phyloP scores from a whole-genome alignment of 2,888 invertebrate species.

The Eupithecia abbreviata region DNA sequence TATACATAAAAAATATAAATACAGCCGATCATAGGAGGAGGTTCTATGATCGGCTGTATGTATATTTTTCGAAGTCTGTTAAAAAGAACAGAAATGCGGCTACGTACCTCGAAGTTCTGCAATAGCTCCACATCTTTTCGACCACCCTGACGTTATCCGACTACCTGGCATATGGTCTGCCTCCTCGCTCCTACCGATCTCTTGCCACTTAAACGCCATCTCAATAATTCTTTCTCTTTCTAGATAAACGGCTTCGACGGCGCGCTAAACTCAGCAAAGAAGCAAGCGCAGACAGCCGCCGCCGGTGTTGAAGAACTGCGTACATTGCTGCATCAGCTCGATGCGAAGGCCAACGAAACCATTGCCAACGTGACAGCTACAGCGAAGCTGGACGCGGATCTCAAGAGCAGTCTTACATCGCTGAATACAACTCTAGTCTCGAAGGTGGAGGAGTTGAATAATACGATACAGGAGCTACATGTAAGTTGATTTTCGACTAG shows the following conservation, averaged over 20 bases:
- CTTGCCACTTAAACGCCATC: neutral
- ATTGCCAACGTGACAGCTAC: constrained; percentile 66
- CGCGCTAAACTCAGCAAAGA: constrained; percentile 66
- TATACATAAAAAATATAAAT: too few species aligned
- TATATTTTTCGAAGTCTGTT: too few species aligned
- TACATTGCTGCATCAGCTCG: constrained; percentile 64
- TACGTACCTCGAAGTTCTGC: neutral
- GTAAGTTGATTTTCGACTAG: constrained; percentile 56
- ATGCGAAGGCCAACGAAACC: constrained; percentile 71
- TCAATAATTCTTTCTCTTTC: neutral
- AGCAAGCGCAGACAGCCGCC: constrained; percentile 71
- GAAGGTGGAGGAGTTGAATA: constrained; percentile 64
- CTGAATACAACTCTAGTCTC: constrained; percentile 66
- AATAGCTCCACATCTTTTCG: neutral
- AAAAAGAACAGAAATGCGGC: too few species aligned
- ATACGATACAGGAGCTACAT: constrained; percentile 65
- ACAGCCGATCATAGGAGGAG: too few species aligned
- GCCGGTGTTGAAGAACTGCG: constrained; percentile 73
- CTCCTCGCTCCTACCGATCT: neutral
- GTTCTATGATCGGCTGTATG: too few species aligned
- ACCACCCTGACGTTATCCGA: neutral
- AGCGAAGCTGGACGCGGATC: constrained; percentile 59
- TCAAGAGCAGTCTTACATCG: constrained; percentile 57
- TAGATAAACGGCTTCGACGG: constrained; percentile 82
- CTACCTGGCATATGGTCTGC: neutral